Conservation (phyloP, 2,888 invertebrate species). For the Macrostomum cliftonense region DNA sequence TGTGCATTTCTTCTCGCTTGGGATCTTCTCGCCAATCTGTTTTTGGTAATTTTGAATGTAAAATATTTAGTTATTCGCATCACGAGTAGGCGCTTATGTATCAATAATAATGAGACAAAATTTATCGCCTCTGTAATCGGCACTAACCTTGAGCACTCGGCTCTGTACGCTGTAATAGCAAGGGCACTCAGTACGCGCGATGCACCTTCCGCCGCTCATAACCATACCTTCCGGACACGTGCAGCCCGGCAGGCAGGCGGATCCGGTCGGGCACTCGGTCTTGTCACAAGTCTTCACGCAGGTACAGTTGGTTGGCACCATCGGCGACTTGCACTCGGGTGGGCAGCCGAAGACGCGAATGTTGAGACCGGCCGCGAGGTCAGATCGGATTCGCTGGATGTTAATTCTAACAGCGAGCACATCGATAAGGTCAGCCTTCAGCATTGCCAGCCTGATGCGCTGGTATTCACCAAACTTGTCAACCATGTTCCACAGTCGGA, state of each 20-base stretch:
- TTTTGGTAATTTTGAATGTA: too few relatives aligned
- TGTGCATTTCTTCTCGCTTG: constrained; percentile 1
- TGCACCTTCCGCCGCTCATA: constrained; percentile 3
- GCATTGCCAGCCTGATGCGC: neutral
- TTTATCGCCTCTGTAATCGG: too few relatives aligned
- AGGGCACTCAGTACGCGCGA: constrained; percentile 5
- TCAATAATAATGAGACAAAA: neutral
- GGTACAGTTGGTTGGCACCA: neutral
- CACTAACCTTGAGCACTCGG: neutral
- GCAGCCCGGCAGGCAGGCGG: constrained; percentile 3
- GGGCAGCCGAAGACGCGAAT: neutral
- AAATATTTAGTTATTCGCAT: neutral
- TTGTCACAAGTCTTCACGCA: constrained; percentile 2
- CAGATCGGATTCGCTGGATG: neutral
- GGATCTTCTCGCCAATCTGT: constrained; percentile 3
- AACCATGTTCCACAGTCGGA: neutral
- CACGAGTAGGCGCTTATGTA: neutral
- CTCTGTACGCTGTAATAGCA: constrained; percentile 7
- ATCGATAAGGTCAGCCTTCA: neutral
- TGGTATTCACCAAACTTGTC: too few relatives aligned
- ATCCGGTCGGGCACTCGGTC: constrained; percentile 1
- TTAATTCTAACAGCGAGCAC: neutral
- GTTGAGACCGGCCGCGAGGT: neutral
- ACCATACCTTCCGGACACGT: constrained; percentile 5
- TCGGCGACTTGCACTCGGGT: neutral